phyloP scores from a whole-genome alignment of 2,888 invertebrate species.

The Sicus ferrugineus region DNA sequence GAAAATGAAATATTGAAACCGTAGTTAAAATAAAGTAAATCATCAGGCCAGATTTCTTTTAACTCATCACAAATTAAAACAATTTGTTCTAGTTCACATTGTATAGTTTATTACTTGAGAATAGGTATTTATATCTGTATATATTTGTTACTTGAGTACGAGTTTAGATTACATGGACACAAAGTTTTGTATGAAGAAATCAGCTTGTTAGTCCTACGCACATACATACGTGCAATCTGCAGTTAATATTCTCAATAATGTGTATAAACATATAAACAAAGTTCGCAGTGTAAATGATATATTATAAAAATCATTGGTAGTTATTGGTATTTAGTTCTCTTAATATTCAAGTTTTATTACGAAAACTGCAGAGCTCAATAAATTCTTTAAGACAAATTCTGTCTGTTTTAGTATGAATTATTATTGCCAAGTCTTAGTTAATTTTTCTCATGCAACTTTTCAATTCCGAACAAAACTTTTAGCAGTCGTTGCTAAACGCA shows the following conservation, averaged over 20 bases:
- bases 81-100: constrained; percentile 8
- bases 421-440: no score
- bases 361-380: no score
- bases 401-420: no score
- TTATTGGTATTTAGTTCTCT: neutral
- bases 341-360: no score
- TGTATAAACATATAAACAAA: neutral
- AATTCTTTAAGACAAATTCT: no score
- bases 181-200: neutral
- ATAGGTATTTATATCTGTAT: constrained; percentile 11
- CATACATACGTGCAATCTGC: neutral
- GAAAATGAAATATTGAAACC: constrained; percentile 22
- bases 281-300: constrained; percentile 5
- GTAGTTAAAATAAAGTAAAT: neutral
- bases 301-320: constrained; percentile 6
- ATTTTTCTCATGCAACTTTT: no score
- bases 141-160: neutral
- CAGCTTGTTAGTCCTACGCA: constrained; percentile 8
- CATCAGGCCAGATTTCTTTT: neutral
- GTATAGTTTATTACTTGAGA: constrained; percentile 18
- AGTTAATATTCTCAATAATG: neutral
- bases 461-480: no score
- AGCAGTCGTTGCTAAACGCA: no score
- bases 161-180: neutral
- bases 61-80: no score